These are phyloP conservation scores for Oopsacas minuta DNA, from an alignment of 37 sponge, comb jelly and placozoan genomes.

Conservation along the genomic window DNA sequence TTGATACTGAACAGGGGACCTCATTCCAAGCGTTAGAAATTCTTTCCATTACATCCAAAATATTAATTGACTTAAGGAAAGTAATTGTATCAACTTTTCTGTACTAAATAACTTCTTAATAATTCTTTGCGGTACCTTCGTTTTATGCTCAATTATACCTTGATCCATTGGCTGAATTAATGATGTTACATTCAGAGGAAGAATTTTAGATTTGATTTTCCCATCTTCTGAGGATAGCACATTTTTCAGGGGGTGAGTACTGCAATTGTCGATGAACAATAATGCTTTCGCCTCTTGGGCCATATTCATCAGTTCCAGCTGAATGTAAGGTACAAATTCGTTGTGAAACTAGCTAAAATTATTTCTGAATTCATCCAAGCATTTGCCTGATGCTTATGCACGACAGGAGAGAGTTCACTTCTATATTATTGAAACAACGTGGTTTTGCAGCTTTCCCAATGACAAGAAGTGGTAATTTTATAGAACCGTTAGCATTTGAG, in stretches of 20 bases:
- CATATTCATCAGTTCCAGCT: constrained; percentile 6
- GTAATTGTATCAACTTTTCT: constrained; percentile 24
- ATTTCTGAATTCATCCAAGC: constrained; percentile 48
- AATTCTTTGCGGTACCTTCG: constrained; percentile 37
- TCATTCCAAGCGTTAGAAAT: neutral
- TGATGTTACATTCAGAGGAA: constrained; percentile 57
- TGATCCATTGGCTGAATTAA: constrained; percentile 74
- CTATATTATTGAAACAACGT: constrained; percentile 35
- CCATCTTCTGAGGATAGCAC: constrained; percentile 30
- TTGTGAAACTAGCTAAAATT: constrained; percentile 50
- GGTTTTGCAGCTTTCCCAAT: constrained; percentile 49
- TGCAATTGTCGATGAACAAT: constrained; percentile 42
- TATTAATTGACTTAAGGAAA: constrained; percentile 34
- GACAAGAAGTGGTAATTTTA: constrained; percentile 37
- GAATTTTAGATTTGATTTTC: constrained; percentile 19
- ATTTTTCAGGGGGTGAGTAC: constrained; percentile 42
- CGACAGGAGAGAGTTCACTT: constrained; percentile 25
- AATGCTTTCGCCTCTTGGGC: constrained; percentile 31
- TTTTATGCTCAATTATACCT: constrained; percentile 41
- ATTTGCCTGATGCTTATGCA: constrained; percentile 39
- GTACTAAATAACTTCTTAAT: constrained; percentile 16
- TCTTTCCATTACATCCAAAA: constrained; percentile 12
- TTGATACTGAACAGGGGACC: neutral
- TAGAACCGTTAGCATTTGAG: constrained; percentile 45
- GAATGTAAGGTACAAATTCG: constrained; percentile 38